Conservation (phyloP, 2,113 vertebrate genomes). For the Eupsittula cactorum region DNA sequence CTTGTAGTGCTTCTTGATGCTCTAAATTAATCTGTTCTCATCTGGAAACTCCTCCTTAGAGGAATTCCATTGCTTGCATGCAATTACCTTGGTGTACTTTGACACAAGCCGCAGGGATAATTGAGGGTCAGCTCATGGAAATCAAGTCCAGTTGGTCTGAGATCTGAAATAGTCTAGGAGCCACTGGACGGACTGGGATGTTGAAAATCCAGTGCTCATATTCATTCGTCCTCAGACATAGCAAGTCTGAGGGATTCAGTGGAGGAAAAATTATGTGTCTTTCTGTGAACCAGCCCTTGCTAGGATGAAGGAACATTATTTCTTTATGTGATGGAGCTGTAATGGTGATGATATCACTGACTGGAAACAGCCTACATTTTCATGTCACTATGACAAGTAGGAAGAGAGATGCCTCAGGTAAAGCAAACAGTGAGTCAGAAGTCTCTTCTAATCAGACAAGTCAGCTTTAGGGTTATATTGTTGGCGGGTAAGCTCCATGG, state of each 20-base stretch:
- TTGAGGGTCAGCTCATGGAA: background rate
- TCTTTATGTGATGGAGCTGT: background rate
- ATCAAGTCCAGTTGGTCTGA: background rate
- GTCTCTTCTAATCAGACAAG: conserved; percentile 13
- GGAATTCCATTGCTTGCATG: background rate
- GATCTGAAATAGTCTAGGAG: background rate
- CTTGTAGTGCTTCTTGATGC: background rate
- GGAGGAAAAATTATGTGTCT: background rate
- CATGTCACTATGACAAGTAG: background rate
- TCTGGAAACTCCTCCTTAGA: background rate
- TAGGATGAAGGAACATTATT: background rate
- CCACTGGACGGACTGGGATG: background rate
- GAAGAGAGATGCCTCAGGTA: conserved; percentile 19
- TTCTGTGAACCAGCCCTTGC: background rate
- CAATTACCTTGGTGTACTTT: background rate
- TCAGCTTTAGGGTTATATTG: background rate
- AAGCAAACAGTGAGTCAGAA: conserved; percentile 27
- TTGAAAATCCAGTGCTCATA: background rate
- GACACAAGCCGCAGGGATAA: background rate
- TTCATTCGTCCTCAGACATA: background rate
- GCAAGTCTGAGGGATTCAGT: background rate
- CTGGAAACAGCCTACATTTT: conserved; percentile 14
- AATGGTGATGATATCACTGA: background rate
- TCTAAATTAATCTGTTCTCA: background rate
- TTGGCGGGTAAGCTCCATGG: background rate